Evolutionary conservation across 2,888 invertebrate species (phyloP), one percentile per base, ranked within the genome.

Genomic region (Apotomis capreana): DNA sequence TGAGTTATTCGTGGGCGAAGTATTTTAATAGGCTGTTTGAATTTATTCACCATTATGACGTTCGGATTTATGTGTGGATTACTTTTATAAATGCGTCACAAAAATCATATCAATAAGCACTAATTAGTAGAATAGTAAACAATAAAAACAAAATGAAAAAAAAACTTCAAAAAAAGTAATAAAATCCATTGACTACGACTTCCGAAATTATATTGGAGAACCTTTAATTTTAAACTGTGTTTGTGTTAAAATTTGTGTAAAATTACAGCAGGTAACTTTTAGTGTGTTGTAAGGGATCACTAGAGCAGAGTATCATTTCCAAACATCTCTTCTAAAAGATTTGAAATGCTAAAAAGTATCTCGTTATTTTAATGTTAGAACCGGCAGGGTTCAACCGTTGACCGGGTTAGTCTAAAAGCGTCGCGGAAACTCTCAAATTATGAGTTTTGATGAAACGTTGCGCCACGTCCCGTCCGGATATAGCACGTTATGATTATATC

Each of bases 391-490:
- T 63, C 64, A 59, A 49, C 44, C 49, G 60, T 26, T 74, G 69
- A 87, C 87, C 92, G 81, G 91, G 91, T 89, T 90, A 89, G 78
- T 84, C 87, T 84, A 89, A 89, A 91, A 89, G 86, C 87, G 84
- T 85, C 86, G 81, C 92, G 92, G 92, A 92, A 91, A 90, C 88
- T 84, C 83, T 80, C 84, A 85, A 90, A 91, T 92, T 92, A 92
- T 92, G 90, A 92, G 85, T 90, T 91, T 91, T 89, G 90, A 91
- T 90, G 91, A 91, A 91, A 90, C 84, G 84, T 85, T 85, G 81
- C 82, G 79, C 79, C 82, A 81, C 83, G 84, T 79, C 81, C 83
- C 74, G 75, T 81, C 87, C 89, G 91, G 91, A 91, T 87, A 88
- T 86, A 83, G 77, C 77, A 78, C 57, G 61, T 70, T 70, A 67